phyloP scores from a whole-genome alignment of 2,888 invertebrate species.

The Blastobasis lacticolella region DNA sequence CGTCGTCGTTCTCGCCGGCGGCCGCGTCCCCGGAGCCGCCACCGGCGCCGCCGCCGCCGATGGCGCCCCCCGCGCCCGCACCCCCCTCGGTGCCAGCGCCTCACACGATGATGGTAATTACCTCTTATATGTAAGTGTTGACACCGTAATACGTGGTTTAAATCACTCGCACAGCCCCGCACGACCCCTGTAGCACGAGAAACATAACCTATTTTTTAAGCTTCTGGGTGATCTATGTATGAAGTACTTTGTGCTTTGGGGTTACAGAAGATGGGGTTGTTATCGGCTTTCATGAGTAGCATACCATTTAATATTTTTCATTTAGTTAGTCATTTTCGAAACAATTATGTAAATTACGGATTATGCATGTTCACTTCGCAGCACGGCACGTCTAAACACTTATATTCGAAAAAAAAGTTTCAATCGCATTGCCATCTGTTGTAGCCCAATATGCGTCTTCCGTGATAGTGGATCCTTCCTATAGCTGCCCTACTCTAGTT shows the following conservation, averaged over 20 bases:
- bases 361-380: no score
- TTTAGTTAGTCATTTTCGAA: no score
- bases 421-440: conserved; percentile 16
- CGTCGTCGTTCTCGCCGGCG: conserved; percentile 71
- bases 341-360: no score
- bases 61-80: conserved; percentile 48
- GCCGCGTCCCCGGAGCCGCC: conserved; percentile 76
- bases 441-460: conserved; percentile 15
- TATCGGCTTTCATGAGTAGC: no score
- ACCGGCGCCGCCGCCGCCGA: conserved; percentile 72
- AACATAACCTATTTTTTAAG: no score
- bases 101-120: conserved; percentile 75
- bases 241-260: no score
- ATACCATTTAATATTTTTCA: no score
- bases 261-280: no score
- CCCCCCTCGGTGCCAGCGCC: conserved; percentile 56
- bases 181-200: conserved; percentile 17
- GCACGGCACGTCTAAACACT: no score
- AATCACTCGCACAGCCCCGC: conserved; percentile 64
- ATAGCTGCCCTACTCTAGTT: conserved; percentile 49
- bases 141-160: conserved; percentile 72
- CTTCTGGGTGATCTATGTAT: no score
- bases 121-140: conserved; percentile 75
- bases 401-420: conserved; percentile 1
- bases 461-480: conserved; percentile 24